phyloP scores from a whole-genome alignment of 2,797 vertebrate species.

The Melanotaenia nigrans region DNA sequence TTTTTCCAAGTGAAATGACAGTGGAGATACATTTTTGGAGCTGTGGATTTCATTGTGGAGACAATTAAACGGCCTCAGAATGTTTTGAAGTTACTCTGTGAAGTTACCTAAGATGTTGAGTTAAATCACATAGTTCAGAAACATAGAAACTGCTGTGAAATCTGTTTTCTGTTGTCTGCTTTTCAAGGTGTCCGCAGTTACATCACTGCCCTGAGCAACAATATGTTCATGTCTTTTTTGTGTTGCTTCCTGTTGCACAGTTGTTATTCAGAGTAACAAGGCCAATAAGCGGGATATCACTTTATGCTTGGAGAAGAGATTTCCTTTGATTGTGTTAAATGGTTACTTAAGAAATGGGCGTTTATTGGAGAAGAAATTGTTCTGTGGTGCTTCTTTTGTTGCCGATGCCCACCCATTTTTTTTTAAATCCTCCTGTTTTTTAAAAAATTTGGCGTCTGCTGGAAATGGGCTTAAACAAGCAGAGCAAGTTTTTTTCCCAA shows the following conservation, averaged over 20 bases:
- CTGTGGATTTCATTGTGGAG: conserved; percentile 41
- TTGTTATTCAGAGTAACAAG: conserved; percentile 55
- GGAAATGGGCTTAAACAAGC: no score
- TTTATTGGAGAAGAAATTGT: conserved; percentile 64
- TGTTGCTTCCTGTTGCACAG: conserved; percentile 66
- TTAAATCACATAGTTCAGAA: conserved; percentile 33
- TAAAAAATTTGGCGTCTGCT: no score
- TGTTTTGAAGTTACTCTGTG: conserved; percentile 51
- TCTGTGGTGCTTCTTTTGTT: conserved; percentile 48
- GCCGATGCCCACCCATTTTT: no score
- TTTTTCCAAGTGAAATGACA: conserved; percentile 8
- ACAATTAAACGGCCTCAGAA: conserved; percentile 61
- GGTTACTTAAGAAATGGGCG: conserved; percentile 54
- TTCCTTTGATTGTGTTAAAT: conserved; percentile 43
- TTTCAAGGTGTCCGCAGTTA: conserved; percentile 20
- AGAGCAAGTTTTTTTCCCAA: no score
- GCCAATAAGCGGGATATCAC: conserved; percentile 71
- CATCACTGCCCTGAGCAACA: conserved; percentile 21
- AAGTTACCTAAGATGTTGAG: conserved; percentile 52
- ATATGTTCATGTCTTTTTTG: conserved; percentile 27
- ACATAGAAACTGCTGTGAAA: conserved; percentile 25
- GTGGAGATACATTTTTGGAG: conserved; percentile 17
- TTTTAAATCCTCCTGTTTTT: no score
- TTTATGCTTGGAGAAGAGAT: conserved; percentile 58
- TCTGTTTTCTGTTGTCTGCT: conserved; percentile 12